Conservation (phyloP, 2,888 invertebrate species). For the Pycnomerus fuliginosus region DNA sequence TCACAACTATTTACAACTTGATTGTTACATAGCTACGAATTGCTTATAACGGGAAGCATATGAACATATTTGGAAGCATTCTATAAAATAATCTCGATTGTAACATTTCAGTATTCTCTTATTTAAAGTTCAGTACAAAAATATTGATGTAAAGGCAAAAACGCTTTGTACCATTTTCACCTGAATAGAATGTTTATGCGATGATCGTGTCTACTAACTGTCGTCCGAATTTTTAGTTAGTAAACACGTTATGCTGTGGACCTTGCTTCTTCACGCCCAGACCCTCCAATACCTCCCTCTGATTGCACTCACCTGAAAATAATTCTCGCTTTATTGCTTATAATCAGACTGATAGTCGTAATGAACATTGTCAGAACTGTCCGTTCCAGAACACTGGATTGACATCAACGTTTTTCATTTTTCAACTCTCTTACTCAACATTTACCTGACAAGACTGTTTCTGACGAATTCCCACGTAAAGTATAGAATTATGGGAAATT, state of each 20-base stretch:
- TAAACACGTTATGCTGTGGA: slow-evolving; percentile 17
- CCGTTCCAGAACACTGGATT: too few relatives aligned
- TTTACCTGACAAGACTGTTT: too few relatives aligned
- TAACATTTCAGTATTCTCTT: slow-evolving; percentile 31
- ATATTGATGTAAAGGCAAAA: slow-evolving; percentile 52
- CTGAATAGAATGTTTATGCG: slow-evolving; percentile 44
- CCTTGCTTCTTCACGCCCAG: slow-evolving; percentile 8
- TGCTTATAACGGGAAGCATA: slow-evolving; percentile 42
- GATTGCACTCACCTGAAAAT: too few relatives aligned
- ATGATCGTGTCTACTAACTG: slow-evolving; percentile 30
- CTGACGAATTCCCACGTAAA: too few relatives aligned
- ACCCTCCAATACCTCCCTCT: too few relatives aligned
- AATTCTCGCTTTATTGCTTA: too few relatives aligned
- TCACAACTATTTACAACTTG: slow-evolving; percentile 37
- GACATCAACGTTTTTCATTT: too few relatives aligned
- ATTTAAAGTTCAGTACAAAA: slow-evolving; percentile 51
- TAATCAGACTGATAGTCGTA: too few relatives aligned
- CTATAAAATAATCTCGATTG: slow-evolving; percentile 40
- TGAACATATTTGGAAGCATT: slow-evolving; percentile 43
- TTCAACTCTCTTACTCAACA: too few relatives aligned
- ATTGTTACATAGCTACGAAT: slow-evolving; percentile 28
- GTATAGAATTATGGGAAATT: too few relatives aligned
- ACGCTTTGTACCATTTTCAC: slow-evolving; percentile 52
- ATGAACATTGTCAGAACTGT: too few relatives aligned
- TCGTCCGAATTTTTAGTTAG: slow-evolving; percentile 6